These are phyloP conservation scores for Pseudococcus longispinus DNA, from an alignment of 2,888 invertebrate species.

Conservation along the genomic window DNA sequence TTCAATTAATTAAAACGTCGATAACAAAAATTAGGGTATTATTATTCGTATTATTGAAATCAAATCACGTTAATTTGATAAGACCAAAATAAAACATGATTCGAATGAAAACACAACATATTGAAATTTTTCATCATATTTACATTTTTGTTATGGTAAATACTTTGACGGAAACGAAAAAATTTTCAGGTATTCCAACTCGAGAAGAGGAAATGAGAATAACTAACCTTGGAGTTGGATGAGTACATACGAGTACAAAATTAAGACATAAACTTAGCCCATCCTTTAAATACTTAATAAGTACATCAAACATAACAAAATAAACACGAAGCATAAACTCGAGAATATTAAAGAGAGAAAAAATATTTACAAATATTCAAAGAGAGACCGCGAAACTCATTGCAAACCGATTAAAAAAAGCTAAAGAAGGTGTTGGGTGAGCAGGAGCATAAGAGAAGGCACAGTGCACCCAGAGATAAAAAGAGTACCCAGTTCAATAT, in stretches of 20 bases:
- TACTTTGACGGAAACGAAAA: too few relatives aligned
- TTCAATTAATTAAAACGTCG: background rate
- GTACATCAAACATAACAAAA: background rate
- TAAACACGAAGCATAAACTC: background rate
- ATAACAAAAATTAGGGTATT: too few relatives aligned
- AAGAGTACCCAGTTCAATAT: conserved; percentile 46
- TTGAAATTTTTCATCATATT: too few relatives aligned
- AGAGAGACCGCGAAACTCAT: background rate
- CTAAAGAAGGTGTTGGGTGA: background rate
- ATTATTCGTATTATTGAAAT: too few relatives aligned
- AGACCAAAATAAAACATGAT: too few relatives aligned
- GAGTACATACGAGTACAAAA: background rate
- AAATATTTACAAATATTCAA: background rate
- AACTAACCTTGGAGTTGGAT: too few relatives aligned
- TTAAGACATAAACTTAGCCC: background rate
- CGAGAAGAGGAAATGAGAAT: too few relatives aligned
- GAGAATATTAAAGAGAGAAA: background rate
- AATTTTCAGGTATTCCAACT: too few relatives aligned
- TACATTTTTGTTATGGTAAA: too few relatives aligned
- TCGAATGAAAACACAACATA: too few relatives aligned
- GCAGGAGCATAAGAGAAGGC: background rate
- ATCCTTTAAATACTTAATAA: background rate
- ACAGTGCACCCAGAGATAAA: conserved; percentile 49
- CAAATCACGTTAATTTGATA: too few relatives aligned
- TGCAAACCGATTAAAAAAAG: background rate